Conservation (phyloP, 2,888 invertebrate genomes). For the Eupsilia transversa region DNA sequence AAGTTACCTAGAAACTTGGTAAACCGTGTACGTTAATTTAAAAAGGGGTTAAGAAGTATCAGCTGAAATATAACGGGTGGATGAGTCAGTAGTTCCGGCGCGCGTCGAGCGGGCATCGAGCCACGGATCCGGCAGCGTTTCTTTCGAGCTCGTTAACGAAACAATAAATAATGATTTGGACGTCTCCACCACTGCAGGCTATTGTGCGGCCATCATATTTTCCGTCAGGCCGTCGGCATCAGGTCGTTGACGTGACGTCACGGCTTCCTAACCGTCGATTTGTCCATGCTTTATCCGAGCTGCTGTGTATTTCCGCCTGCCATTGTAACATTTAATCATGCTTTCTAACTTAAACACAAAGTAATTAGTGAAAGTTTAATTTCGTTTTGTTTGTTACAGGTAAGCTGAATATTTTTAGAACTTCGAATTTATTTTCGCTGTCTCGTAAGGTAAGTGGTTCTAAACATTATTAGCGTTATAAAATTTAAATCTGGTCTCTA, state of each 20-base stretch:
- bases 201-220: conserved; percentile 84
- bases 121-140: conserved; percentile 79
- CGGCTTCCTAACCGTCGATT: conserved; percentile 74
- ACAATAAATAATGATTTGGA: conserved; percentile 89
- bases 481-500: conserved; percentile 13
- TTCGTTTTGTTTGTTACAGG: conserved; percentile 65
- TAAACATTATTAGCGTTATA: conserved; percentile 34
- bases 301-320: conserved; percentile 54
- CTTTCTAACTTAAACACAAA: conserved; percentile 42
- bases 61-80: conserved; percentile 72
- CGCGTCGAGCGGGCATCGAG: conserved; percentile 69
- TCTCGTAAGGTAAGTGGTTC: conserved; percentile 50
- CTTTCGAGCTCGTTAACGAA: conserved; percentile 87
- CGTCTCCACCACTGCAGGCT: conserved; percentile 80
- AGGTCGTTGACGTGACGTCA: conserved; percentile 74
- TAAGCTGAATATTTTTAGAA: conserved; percentile 49
- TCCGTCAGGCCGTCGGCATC: conserved; percentile 74
- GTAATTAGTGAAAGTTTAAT: conserved; percentile 34
- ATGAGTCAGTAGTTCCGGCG: conserved; percentile 74
- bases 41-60: conserved; percentile 68
- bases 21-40: conserved; percentile 45
- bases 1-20: conserved; percentile 10
- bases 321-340: conserved; percentile 44
- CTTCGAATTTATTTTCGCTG: conserved; percentile 7
- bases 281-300: conserved; percentile 74